A percentile compares a stretch with the other conserved stretches of the same genome.
phyloP scores from a whole-genome alignment of 1,140 invertebrate species.

The Mizuhopecten yessoensis region DNA sequence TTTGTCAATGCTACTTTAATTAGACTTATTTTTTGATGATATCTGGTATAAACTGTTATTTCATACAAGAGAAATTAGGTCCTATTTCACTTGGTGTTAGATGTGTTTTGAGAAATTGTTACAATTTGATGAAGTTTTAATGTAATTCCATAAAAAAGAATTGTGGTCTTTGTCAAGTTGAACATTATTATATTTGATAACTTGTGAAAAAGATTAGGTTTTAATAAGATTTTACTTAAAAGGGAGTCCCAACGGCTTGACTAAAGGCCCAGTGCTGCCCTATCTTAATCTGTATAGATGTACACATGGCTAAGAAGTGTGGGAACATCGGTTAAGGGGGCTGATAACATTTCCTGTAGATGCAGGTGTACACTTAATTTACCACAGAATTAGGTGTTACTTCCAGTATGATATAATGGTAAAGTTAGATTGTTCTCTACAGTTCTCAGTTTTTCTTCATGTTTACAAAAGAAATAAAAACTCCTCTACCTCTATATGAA shows the following conservation, averaged over 20 bases:
- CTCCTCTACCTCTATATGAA: too few relatives aligned
- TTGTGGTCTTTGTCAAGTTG: background rate
- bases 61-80: background rate
- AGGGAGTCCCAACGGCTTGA: too few relatives aligned
- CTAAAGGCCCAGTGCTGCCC: too few relatives aligned
- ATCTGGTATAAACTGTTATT: background rate
- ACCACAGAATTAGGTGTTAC: too few relatives aligned
- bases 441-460: too few relatives aligned
- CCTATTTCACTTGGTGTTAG: background rate
- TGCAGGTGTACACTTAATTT: too few relatives aligned
- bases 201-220: background rate
- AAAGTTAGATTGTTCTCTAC: too few relatives aligned
- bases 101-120: background rate
- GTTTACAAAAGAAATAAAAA: too few relatives aligned
- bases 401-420: too few relatives aligned
- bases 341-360: too few relatives aligned
- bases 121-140: background rate
- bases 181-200: background rate
- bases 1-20: too few relatives aligned
- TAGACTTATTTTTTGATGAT: background rate
- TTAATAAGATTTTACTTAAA: background rate
- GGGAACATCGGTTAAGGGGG: background rate
- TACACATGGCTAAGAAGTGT: conserved; percentile 7
- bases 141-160: background rate
- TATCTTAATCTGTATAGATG: background rate